Base-by-base conservation (phyloP, 2,113 vertebrate species). In the Caranx melampygus region DNA sequence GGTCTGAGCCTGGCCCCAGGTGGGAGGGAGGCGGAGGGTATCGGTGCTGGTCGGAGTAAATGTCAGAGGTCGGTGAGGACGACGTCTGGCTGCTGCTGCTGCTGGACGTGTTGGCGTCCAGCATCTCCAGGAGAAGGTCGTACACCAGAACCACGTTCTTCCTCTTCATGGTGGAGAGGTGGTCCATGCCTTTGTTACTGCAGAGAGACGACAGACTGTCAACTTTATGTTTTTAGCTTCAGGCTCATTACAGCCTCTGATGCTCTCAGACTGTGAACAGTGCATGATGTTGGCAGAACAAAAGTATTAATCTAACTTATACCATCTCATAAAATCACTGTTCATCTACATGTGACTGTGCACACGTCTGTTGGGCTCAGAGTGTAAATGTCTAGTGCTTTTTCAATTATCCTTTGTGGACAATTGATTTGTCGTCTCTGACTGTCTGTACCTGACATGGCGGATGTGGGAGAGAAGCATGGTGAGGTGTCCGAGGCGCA, bases 131-230 rank as follows among this genome's bases (percentile, higher is more conserved):
- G 35, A 99, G 95, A 78, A 99, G 90, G 88, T 99, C 96, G 2
- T 99, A 99, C 49, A 98, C 95, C 0, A 98, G 95, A 3, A 99
- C 97, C 81, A 98, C 95, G 0, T 99, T 99, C 88, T 96, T 99
- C 82, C 96, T 97, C 94, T 99, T 99, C 97, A 99, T 99, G 92
- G 89, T 97, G 82, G 97, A 96, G 60, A 99, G 95, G 68, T 99
- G 98, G 80, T 98, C 97, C 95, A 99, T 98, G 52, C 98, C 98
- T 93, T 99, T 99, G 95, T 99, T 99, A 87, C 98, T 99, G 84
- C 0, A 47, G 67, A 57, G 21, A 79, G 5, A 49, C n/a, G 12
- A 72, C 6, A 55, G 26, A 51, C 1, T 37, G 5, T 37, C 5
- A 37, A 8, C 37, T 8, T 37, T 6, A 37, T 37, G 5, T 6